Evolutionary conservation across 2,888 invertebrate species (phyloP).

Genomic region (Gnatocerus cornutus): DNA sequence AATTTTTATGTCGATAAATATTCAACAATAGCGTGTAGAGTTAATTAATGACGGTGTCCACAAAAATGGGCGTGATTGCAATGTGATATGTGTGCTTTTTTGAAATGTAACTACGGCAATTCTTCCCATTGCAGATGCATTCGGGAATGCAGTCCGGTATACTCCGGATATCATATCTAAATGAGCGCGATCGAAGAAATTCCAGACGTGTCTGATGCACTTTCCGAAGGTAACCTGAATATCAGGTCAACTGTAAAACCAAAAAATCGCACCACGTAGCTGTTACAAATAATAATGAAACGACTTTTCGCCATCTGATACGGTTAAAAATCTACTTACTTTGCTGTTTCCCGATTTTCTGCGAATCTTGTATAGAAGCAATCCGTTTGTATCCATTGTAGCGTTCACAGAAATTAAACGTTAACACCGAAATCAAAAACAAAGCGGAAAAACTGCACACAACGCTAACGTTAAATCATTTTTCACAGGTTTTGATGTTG

Average conservation of each 20-base stretch:
- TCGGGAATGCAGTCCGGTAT: not conserved
- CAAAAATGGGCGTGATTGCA: constrained; percentile 11
- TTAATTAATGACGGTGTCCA: not conserved
- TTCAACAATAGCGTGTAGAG: constrained; percentile 2
- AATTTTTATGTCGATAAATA: not conserved
- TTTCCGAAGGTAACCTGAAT: constrained; percentile 31
- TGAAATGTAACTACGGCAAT: no score
- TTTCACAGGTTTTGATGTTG: constrained; percentile 12
- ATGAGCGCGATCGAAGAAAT: constrained; percentile 11
- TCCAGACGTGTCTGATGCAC: constrained; percentile 26
- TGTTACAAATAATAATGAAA: constrained; percentile 26
- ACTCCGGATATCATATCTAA: constrained; percentile 16
- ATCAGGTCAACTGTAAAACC: constrained; percentile 19
- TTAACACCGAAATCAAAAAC: constrained; percentile 31
- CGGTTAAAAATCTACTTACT: constrained; percentile 23
- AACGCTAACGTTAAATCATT: constrained; percentile 37
- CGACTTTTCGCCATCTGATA: not conserved
- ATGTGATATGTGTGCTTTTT: not conserved
- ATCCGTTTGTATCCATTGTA: constrained; percentile 39
- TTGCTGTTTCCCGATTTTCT: constrained; percentile 31
- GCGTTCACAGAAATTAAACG: constrained; percentile 6
- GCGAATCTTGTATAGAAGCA: constrained; percentile 16
- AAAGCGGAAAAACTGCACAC: constrained; percentile 28
- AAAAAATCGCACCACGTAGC: constrained; percentile 3
- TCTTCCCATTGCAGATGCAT: not conserved